Evolutionary conservation across 2,797 vertebrate genomes (phyloP).

Genomic region (Falco concolor): DNA sequence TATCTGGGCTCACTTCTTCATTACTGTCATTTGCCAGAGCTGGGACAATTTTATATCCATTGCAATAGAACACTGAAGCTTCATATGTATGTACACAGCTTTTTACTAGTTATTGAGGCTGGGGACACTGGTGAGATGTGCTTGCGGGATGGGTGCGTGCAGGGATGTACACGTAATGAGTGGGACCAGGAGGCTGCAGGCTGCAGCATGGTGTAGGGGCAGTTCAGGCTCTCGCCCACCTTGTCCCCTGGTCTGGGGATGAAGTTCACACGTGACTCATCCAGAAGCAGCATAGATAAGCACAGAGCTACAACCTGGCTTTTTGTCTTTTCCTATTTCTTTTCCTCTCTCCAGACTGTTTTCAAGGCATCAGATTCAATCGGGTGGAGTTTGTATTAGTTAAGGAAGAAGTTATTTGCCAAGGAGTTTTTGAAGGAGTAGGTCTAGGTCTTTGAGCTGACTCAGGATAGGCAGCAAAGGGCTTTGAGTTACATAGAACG

Average conservation of each 20-base stretch:
- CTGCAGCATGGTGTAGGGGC: not conserved
- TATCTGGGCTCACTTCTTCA: not conserved
- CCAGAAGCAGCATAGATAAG: not conserved
- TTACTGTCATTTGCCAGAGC: not conserved
- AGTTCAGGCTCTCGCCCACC: not conserved
- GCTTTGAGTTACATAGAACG: not conserved
- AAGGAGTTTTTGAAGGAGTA: not conserved
- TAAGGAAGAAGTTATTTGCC: not conserved
- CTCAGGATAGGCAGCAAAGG: not conserved
- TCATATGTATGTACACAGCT: rapidly evolving
- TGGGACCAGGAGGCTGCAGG: too few species aligned
- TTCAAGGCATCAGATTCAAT: not conserved
- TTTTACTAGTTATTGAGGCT: not conserved
- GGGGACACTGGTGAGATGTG: not conserved
- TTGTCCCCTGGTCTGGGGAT: not conserved
- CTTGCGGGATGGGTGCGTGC: too few species aligned
- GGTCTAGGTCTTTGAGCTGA: not conserved
- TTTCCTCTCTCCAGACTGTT: not conserved
- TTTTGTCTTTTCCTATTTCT: not conserved
- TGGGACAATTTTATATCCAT: rapidly evolving
- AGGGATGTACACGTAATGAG: rapidly evolving
- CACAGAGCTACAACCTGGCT: not conserved
- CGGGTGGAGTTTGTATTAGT: not conserved
- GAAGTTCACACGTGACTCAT: rapidly evolving
- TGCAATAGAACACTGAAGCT: not conserved